Base-by-base conservation (phyloP, 2,888 invertebrate species). In the Xestia sexstrigata region DNA sequence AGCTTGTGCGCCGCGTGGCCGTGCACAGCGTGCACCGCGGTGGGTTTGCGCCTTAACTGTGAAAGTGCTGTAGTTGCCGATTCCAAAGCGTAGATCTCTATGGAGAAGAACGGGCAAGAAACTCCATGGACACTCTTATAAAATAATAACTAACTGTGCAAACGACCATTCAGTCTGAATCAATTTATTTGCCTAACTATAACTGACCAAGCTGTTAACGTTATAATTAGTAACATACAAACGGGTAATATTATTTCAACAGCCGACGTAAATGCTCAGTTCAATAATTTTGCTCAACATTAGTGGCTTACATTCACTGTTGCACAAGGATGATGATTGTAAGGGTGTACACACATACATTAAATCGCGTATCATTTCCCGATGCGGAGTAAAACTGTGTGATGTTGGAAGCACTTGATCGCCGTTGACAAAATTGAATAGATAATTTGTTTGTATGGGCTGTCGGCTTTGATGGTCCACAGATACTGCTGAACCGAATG, bases 211-310 rank as follows among this genome's bases (percentile, higher is more conserved):
- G 47, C 45, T n/a, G 17, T 66, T 39, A 65, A 47, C 60, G n/a
- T 49, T 42, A 49, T 58, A 49, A 62, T 79, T 60, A 58, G n/a
- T 49, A 72, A 30, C 49, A 39, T 23, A 49, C 20, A 23, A 58
- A 17, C n/a, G 7, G 0, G 9, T 52, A 75, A 26, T 5, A 55
- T 26, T 49, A 83, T 78, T 80, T 39, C 71, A 72, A 71, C 2
- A 30, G 13, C 30, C n/a, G 55, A 55, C 52, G 26, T 69, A 47
- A 77, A 45, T 78, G 49, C 45, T 35, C 47, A 63, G 13, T 52
- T 65, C 26, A 70, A 80, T 76, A 71, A 52, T 76, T 76, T 81
- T 70, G 67, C 78, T 83, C 62, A 80, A 82, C 47, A 47, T 82
- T 63, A 58, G 35, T 69, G 42, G 49, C 26, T 49, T 70, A 47